Conservation (phyloP, 2,888 invertebrate species). For the Drosophila buzzatii region DNA sequence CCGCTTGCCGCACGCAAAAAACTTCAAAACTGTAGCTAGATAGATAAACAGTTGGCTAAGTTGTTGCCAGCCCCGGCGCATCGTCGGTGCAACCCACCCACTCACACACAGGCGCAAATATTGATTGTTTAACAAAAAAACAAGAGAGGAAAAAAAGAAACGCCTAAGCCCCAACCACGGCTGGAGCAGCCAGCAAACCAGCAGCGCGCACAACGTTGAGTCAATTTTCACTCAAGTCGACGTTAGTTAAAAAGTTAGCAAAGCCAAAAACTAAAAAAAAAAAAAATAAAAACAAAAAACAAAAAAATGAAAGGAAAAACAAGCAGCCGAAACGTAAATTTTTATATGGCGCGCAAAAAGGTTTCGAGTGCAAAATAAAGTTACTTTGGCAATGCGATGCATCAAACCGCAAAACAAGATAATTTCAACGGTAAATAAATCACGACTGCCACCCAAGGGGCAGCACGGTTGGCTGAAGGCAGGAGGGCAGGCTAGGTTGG, state of each 20-base stretch:
- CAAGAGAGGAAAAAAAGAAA: slow-evolving; percentile 31
- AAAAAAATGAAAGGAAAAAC: slow-evolving; percentile 13
- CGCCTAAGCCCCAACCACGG: slow-evolving; percentile 3
- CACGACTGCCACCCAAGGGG: slow-evolving; percentile 62
- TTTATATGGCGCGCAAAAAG: slow-evolving; percentile 75
- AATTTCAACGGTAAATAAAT: slow-evolving; percentile 84
- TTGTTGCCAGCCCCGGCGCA: slow-evolving; percentile 19
- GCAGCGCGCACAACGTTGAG: slow-evolving; percentile 51
- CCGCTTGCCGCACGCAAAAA: slow-evolving; percentile 49
- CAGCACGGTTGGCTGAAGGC: not conserved
- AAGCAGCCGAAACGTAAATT: slow-evolving; percentile 66
- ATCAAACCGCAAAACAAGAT: slow-evolving; percentile 82
- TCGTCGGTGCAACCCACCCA: not conserved
- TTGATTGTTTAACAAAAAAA: slow-evolving; percentile 75
- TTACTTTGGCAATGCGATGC: slow-evolving; percentile 79
- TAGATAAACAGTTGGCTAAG: slow-evolving; percentile 70
- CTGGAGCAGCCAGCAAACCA: slow-evolving; percentile 24
- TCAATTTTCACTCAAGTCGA: slow-evolving; percentile 79
- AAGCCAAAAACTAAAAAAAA: slow-evolving; percentile 38
- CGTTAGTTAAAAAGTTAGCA: slow-evolving; percentile 77
- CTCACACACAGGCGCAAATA: slow-evolving; percentile 65
- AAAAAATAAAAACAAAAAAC: slow-evolving; percentile 8
- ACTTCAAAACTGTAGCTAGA: slow-evolving; percentile 68
- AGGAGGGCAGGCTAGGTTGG: not conserved
- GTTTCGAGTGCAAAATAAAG: slow-evolving; percentile 80